Base-by-base conservation (phyloP, 2,888 invertebrate genomes). In the Heteromurus nitidus region DNA sequence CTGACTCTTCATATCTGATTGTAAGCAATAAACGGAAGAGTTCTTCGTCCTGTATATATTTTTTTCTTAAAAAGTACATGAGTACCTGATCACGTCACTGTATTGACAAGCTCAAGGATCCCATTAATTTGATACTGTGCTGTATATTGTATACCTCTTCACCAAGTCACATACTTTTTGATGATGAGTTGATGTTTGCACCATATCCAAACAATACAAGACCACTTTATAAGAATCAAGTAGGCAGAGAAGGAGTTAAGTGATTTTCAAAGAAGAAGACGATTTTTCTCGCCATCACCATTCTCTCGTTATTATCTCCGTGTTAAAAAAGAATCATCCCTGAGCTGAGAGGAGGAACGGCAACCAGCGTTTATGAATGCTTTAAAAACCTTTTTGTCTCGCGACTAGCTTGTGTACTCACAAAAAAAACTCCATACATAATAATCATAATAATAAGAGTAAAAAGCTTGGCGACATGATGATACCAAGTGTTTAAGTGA, bases 401-500 rank as follows among this genome's bases (percentile, higher is more conserved):
- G 82, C 80, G 82, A 70, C 74, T 55, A 28, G 47, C 60, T 62
- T 82, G 70, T 72, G 47, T 67, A 67, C 72, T 67, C 42, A 67
- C 31, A 55, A 36, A 55, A 30, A 67, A 81, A 53, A 53, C 22
- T 74, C 69, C 50, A 20, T 75, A 26, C 58, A 47, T 42, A 64
- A 65, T 74, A 82, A 75, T 69, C 80, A 62, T 60, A 79, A 73
- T 67, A 77, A 80, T 64, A 55, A 64, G 20, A 47, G 64, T 64
- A 67, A 18, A 79, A 83, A 80, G 69, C 72, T 81, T 86, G 87
- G 86, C 87, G 87, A 86, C 86, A 85, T 73, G 84, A 76, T 80
- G 85, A 86, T 86, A 85, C 85, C 80, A 82, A 85, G 85, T 84
- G 81, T 84, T 84, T 84, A 77, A 84, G 84, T 86, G 87, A 87